Conservation (phyloP, 2,888 invertebrate genomes). For the Conchocele bisecta region DNA sequence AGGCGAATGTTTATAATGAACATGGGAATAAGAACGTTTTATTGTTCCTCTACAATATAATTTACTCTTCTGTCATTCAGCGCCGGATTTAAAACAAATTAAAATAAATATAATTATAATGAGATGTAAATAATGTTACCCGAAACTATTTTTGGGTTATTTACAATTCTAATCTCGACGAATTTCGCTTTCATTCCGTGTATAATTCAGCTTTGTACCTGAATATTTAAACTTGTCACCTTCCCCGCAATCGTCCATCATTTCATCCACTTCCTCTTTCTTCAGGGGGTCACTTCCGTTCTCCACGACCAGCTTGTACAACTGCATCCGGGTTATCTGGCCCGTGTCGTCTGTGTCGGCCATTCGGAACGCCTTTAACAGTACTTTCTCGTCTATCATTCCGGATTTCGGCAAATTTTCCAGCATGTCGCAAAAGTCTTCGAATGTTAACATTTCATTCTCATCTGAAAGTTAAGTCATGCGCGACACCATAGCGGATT, state of each 20-base stretch:
- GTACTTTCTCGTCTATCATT: conserved; percentile 43
- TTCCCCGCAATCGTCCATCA: conserved; percentile 58
- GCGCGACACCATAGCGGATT: neutral
- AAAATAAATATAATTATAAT: too few relatives aligned
- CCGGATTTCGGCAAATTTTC: conserved; percentile 53
- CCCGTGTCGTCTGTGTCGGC: conserved; percentile 50
- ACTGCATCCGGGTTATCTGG: conserved; percentile 36
- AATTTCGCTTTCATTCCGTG: too few relatives aligned
- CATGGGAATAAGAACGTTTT: too few relatives aligned
- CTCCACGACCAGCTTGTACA: conserved; percentile 47
- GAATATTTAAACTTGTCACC: conserved; percentile 55
- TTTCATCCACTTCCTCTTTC: conserved; percentile 57
- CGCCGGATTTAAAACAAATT: too few relatives aligned
- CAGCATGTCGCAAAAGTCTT: conserved; percentile 52
- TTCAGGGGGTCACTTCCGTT: conserved; percentile 52
- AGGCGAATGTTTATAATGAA: too few relatives aligned
- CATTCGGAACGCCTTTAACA: conserved; percentile 44
- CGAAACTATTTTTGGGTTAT: too few relatives aligned
- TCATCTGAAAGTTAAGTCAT: conserved; percentile 15
- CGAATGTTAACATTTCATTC: conserved; percentile 50
- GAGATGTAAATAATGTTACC: too few relatives aligned
- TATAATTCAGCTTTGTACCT: conserved; percentile 21
- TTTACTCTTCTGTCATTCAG: too few relatives aligned
- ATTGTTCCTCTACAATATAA: too few relatives aligned
- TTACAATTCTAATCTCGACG: too few relatives aligned